These are phyloP conservation scores for Oncopodura yosiiana DNA, from an alignment of 1,140 invertebrate species.

Conservation along the genomic window DNA sequence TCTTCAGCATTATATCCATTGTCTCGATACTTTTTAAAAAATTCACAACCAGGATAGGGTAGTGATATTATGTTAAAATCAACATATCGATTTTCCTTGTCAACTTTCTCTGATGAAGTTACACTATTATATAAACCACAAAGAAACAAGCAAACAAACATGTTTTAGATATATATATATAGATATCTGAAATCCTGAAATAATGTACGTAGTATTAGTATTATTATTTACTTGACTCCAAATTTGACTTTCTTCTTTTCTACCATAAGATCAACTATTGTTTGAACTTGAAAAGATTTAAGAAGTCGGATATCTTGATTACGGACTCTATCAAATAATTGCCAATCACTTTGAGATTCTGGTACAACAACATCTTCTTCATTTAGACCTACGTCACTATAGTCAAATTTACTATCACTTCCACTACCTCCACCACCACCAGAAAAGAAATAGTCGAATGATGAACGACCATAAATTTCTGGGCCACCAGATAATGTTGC, in stretches of 20 bases:
- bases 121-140: slow-evolving; percentile 45
- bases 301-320: slow-evolving; percentile 63
- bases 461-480: slow-evolving; percentile 61
- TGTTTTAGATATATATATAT: neutral
- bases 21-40: slow-evolving; percentile 63
- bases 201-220: neutral
- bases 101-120: slow-evolving; percentile 79
- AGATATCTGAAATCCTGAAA: too few species aligned
- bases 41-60: slow-evolving; percentile 77
- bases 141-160: neutral
- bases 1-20: slow-evolving; percentile 58
- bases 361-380: slow-evolving; percentile 38
- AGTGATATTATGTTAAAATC: slow-evolving; percentile 65
- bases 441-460: slow-evolving; percentile 48
- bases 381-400: slow-evolving; percentile 28
- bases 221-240: slow-evolving; percentile 61
- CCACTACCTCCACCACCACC: slow-evolving; percentile 36
- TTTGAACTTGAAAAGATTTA: slow-evolving; percentile 59
- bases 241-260: slow-evolving; percentile 81
- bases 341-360: slow-evolving; percentile 44
- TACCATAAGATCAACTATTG: slow-evolving; percentile 77
- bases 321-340: slow-evolving; percentile 55
- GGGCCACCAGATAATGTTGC: slow-evolving; percentile 58
- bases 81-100: slow-evolving; percentile 65
- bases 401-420: slow-evolving; percentile 15